Evolutionary conservation across 2,113 vertebrate species (phyloP), one percentile per base, ranked within the genome.

Genomic region (Laticauda colubrina): DNA sequence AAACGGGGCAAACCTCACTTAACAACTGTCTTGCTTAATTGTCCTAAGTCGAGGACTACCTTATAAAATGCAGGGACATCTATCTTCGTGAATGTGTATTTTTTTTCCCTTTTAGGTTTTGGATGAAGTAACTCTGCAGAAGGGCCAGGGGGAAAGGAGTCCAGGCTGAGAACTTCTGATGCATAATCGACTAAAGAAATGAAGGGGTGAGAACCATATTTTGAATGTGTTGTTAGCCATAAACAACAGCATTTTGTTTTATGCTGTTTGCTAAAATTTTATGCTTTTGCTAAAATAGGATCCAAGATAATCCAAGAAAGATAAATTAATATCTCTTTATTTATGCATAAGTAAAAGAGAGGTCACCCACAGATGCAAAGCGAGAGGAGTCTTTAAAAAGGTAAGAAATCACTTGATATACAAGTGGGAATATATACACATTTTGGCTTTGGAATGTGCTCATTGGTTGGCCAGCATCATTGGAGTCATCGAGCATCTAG

Each of bases 121-220:
- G 94, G 89, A 90, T 88, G 56, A 87, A 91, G 51, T 87, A 56
- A 69, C 85, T 90, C 91, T 88, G 94, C 93, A 85, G 88, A 91
- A 86, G 90, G 26, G 4, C 4, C 2, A 88, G 75, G 88, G 69
- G 56, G 85, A 55, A 20, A 89, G 93, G 89, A 91, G 55, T 89
- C 91, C 88, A 39, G 85, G 39, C 10, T 59, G 53, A 48, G 43
- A 15, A 91, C 96, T 92, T 96, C 96, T 96, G 96, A 97, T 98
- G 97, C 94, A 87, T 87, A 59, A 69, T 92, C 57, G 94, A 81
- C 92, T 93, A 90, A 95, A 97, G 97, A 95, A 94, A 98, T 98
- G 97, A 97, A 98, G 97, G 97, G 97, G 97, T 98, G 92, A 97
- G 97, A 94, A 24, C n/a, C 9, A 12, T 81, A 12, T 39, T 54